phyloP scores from a whole-genome alignment of 2,113 vertebrate species.

The Laterallus jamaicensis region DNA sequence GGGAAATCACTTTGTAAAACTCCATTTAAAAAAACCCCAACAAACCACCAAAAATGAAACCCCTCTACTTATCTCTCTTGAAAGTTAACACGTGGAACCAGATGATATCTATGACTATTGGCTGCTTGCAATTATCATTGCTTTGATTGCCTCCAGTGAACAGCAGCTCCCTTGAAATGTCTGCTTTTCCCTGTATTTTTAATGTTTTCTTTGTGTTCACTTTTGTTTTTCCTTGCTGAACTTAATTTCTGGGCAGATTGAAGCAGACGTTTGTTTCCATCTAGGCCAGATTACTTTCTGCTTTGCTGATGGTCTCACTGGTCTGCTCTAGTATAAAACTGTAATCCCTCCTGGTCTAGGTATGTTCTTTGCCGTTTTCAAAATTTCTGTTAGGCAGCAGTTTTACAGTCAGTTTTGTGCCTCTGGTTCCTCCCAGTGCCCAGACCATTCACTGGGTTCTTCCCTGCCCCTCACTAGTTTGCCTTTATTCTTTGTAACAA shows the following conservation, averaged over 20 bases:
- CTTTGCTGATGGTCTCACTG: background rate
- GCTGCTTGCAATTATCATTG: background rate
- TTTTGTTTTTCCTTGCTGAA: accelerated
- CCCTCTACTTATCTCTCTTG: background rate
- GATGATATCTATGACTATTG: background rate
- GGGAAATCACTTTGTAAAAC: background rate
- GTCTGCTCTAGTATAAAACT: background rate
- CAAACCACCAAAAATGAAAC: no score
- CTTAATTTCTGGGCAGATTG: background rate
- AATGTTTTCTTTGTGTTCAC: background rate
- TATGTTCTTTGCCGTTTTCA: accelerated
- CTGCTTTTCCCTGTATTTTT: background rate
- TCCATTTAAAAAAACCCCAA: background rate
- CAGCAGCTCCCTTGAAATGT: background rate
- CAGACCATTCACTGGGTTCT: background rate
- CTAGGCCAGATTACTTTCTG: background rate
- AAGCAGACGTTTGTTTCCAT: background rate
- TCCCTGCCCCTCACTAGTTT: background rate
- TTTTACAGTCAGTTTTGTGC: background rate
- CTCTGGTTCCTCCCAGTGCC: background rate
- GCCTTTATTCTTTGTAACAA: background rate
- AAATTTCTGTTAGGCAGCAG: background rate
- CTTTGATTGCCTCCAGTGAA: background rate
- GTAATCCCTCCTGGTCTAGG: background rate
- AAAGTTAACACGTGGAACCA: background rate